These are phyloP conservation scores for Tachina grossa DNA, from an alignment of 2,888 invertebrate genomes.

Conservation along the genomic window DNA sequence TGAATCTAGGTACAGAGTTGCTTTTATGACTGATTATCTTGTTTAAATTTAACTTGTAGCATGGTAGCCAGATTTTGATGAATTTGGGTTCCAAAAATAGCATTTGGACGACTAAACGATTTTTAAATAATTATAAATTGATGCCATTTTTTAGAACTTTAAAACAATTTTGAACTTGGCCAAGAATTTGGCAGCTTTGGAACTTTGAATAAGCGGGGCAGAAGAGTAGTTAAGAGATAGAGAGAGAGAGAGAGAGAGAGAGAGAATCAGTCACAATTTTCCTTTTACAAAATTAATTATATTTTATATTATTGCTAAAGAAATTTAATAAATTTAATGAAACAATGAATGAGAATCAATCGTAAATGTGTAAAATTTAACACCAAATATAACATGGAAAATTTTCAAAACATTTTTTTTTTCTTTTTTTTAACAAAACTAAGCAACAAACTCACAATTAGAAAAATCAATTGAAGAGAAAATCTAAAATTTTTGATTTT, in stretches of 20 bases:
- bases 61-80: too few species aligned
- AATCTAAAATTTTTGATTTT: background rate
- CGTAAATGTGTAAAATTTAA: background rate
- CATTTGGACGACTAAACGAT: too few species aligned
- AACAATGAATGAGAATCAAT: background rate
- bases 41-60: too few species aligned
- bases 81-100: too few species aligned
- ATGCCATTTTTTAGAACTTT: too few species aligned
- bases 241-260: background rate
- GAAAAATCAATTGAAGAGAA: constrained; percentile 3
- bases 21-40: too few species aligned
- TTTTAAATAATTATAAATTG: too few species aligned
- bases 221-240: background rate
- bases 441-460: constrained; percentile 30
- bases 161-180: too few species aligned
- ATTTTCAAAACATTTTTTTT: background rate
- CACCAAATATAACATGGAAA: constrained; percentile 23
- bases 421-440: constrained; percentile 1
- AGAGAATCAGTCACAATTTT: constrained; percentile 15
- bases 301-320: background rate
- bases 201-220: too few species aligned
- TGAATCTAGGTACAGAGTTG: too few species aligned
- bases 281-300: constrained; percentile 2
- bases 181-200: too few species aligned
- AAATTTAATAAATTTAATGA: background rate